Conservation (phyloP, 2,888 invertebrate genomes). For the Mimachlamys varia region DNA sequence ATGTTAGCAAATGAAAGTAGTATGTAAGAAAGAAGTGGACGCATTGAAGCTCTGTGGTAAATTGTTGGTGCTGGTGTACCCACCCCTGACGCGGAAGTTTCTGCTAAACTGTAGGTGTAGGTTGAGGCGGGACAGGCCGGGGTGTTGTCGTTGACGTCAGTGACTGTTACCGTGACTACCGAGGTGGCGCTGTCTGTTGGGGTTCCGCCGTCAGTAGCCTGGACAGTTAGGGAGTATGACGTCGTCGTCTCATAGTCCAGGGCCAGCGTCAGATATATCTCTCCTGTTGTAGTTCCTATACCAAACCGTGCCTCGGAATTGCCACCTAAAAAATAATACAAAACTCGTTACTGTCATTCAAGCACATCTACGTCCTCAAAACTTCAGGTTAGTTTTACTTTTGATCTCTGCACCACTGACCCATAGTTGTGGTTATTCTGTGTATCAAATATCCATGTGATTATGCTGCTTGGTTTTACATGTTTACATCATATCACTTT, state of each 20-base stretch:
- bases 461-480: no score
- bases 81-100: conserved; percentile 54
- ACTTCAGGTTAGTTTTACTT: no score
- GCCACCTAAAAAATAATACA: conserved; percentile 55
- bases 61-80: background rate
- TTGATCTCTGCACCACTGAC: no score
- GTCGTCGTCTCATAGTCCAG: conserved; percentile 66
- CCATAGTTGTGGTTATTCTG: no score
- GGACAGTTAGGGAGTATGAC: conserved; percentile 59
- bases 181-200: conserved; percentile 52
- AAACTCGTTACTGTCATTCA: no score
- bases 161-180: conserved; percentile 64
- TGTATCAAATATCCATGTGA: no score
- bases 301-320: conserved; percentile 60
- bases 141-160: conserved; percentile 73
- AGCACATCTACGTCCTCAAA: no score
- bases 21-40: no score
- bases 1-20: no score
- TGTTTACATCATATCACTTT: background rate
- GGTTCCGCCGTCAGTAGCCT: conserved; percentile 62
- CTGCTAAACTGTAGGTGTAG: conserved; percentile 57
- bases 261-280: conserved; percentile 53
- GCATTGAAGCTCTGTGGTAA: no score
- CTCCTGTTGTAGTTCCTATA: conserved; percentile 59
- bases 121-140: conserved; percentile 66